phyloP scores from a whole-genome alignment of 2,797 vertebrate genomes.

The Petrocephalus sullivani region DNA sequence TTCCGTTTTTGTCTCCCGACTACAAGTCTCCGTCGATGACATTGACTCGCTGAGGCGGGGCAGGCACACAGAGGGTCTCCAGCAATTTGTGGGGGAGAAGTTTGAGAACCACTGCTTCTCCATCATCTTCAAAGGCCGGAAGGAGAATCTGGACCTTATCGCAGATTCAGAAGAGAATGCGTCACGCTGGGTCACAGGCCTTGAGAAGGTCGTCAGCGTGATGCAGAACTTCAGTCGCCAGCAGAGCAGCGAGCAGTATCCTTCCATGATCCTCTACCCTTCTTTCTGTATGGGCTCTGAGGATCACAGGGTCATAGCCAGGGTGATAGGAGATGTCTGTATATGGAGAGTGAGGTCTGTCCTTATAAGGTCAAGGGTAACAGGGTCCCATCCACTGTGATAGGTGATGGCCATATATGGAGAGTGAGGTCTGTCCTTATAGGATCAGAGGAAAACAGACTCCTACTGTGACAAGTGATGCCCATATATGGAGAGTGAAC shows the following conservation, averaged over 20 bases:
- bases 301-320: neutral
- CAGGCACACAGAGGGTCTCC: slow-evolving; percentile 82
- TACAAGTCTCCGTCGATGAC: slow-evolving; percentile 82
- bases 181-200: slow-evolving; percentile 70
- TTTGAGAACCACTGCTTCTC: slow-evolving; percentile 80
- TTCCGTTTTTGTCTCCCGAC: slow-evolving; percentile 24
- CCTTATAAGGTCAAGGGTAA: neutral
- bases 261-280: slow-evolving; percentile 45
- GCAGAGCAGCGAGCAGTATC: slow-evolving; percentile 94
- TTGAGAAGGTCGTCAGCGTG: slow-evolving; percentile 77
- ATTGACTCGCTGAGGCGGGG: slow-evolving; percentile 82
- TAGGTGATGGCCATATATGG: neutral
- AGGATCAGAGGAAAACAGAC: neutral
- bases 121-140: slow-evolving; percentile 81
- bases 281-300: neutral
- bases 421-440: neutral
- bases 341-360: neutral
- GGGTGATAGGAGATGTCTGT: neutral
- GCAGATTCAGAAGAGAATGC: slow-evolving; percentile 59
- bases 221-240: slow-evolving; percentile 70
- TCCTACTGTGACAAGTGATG: neutral
- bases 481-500: neutral
- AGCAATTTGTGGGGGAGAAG: slow-evolving; percentile 68
- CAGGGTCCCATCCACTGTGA: neutral
- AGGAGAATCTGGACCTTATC: slow-evolving; percentile 83